Conservation (phyloP, 2,113 vertebrate genomes). For the Bettongia penicillata region DNA sequence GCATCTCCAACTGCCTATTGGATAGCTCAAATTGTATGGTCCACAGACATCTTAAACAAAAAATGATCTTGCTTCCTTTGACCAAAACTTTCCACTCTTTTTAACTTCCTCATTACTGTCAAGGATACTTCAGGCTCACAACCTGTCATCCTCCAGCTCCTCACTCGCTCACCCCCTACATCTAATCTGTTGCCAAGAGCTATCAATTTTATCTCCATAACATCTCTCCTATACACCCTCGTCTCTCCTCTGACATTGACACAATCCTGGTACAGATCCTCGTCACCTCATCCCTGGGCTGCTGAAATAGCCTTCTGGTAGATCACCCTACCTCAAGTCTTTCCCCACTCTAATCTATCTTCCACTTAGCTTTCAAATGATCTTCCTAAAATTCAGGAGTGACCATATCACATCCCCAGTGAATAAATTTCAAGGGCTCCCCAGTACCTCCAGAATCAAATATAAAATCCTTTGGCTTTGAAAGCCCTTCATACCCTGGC, state of each 20-base stretch:
- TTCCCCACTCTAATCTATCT: no score
- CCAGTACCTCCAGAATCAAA: neutral
- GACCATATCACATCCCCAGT: neutral
- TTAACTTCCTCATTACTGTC: neutral
- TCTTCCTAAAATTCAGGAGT: neutral
- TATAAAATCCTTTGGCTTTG: neutral
- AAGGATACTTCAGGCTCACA: neutral
- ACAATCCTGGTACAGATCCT: neutral
- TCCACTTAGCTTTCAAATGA: neutral
- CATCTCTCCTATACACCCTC: neutral
- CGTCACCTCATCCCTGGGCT: no score
- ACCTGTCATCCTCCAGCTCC: neutral
- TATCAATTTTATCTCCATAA: neutral
- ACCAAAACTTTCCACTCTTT: neutral
- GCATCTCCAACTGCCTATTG: neutral
- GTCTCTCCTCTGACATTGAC: neutral
- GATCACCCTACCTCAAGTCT: neutral
- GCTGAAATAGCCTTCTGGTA: neutral
- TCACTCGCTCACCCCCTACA: neutral
- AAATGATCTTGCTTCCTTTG: neutral
- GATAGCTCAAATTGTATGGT: neutral
- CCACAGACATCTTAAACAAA: neutral
- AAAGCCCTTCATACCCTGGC: neutral
- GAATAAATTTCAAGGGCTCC: neutral
- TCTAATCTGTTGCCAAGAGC: neutral